Percentiles rank a stretch among this genome's conserved stretches.
phyloP scores from a whole-genome alignment of 2,888 invertebrate species.

The Dynastes grantii region DNA sequence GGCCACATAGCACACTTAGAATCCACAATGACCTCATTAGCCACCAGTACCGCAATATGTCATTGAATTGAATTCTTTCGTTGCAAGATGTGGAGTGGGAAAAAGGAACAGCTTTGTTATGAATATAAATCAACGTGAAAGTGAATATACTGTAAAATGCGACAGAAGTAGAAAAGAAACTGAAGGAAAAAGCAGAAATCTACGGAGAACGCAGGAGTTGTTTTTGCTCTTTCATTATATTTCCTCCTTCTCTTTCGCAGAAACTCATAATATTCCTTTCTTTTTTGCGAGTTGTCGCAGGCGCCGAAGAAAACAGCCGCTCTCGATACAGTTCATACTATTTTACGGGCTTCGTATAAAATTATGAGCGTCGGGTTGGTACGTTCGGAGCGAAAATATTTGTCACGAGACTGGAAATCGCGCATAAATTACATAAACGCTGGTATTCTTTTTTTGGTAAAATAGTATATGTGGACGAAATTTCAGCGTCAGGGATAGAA shows the following conservation, averaged over 20 bases:
- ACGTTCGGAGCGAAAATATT: neutral
- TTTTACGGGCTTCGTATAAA: slow-evolving; percentile 7
- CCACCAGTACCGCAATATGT: neutral
- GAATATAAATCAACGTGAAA: slow-evolving; percentile 26
- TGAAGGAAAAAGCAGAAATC: neutral
- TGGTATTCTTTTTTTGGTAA: slow-evolving; percentile 3
- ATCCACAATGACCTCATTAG: neutral
- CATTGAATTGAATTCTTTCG: slow-evolving; percentile 32
- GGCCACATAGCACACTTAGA: too few species aligned
- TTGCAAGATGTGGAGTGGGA: neutral
- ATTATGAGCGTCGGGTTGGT: neutral
- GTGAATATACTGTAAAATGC: neutral
- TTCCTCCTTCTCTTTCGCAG: neutral
- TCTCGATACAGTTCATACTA: slow-evolving; percentile 10
- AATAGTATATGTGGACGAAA: neutral
- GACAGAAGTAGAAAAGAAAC: neutral
- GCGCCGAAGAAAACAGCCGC: neutral
- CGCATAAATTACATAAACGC: slow-evolving; percentile 1
- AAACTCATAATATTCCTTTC: neutral
- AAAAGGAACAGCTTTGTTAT: slow-evolving; percentile 26
- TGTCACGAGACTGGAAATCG: slow-evolving; percentile 16
- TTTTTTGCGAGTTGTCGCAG: neutral
- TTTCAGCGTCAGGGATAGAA: neutral
- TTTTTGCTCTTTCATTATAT: neutral
- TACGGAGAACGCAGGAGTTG: neutral